Percentiles rank a stretch among this genome's conserved stretches.
phyloP scores from a whole-genome alignment of 2,888 invertebrate genomes.

The Thymelicus acteon region DNA sequence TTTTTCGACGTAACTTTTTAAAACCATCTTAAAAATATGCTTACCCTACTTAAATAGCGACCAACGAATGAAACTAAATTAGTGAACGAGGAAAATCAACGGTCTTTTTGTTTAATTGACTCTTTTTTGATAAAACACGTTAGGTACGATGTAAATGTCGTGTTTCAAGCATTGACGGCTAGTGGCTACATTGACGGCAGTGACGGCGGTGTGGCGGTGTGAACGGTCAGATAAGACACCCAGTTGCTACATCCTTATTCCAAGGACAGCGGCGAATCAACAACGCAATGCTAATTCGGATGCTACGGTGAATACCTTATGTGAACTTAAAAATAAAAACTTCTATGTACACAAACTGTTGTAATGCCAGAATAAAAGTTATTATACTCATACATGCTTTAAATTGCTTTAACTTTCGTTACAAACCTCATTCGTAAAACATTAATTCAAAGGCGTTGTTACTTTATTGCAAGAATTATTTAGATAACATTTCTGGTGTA shows the following conservation, averaged over 20 bases:
- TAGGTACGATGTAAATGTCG: slow-evolving; percentile 11
- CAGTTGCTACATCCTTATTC: slow-evolving; percentile 78
- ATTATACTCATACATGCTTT: not conserved
- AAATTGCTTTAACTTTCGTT: not conserved
- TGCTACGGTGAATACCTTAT: slow-evolving; percentile 77
- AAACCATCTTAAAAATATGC: no score
- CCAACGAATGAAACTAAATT: not conserved
- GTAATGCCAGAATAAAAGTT: not conserved
- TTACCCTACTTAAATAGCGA: not conserved
- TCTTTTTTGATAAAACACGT: slow-evolving; percentile 20
- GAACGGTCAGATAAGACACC: slow-evolving; percentile 65
- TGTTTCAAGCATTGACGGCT: slow-evolving; percentile 43
- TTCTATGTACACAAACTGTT: slow-evolving; percentile 46
- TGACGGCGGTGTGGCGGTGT: slow-evolving; percentile 56
- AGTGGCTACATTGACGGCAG: no score
- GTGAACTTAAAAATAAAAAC: slow-evolving; percentile 55
- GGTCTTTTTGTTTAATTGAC: slow-evolving; percentile 26
- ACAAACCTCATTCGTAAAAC: not conserved
- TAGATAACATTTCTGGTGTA: no score
- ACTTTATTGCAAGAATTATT: not conserved
- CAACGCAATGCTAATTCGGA: slow-evolving; percentile 78
- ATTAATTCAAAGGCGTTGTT: not conserved
- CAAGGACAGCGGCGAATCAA: slow-evolving; percentile 75
- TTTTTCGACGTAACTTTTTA: no score
- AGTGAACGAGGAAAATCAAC: slow-evolving; percentile 13